Percentiles rank a stretch among this genome's conserved stretches.
Conservation (phyloP, 2,888 invertebrate genomes). For the Dynastes maya region DNA sequence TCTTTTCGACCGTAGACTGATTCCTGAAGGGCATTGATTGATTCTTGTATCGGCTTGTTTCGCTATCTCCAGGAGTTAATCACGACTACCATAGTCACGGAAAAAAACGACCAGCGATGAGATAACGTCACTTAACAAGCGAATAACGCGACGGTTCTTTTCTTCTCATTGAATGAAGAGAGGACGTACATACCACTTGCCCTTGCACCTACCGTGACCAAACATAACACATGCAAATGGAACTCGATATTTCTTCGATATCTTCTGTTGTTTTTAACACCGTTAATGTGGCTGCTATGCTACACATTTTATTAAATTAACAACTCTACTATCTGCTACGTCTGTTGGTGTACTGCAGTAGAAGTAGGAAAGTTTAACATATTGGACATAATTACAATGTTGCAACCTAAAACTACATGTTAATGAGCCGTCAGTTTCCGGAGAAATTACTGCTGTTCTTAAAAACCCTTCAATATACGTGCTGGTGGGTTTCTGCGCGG, state of each 20-base stretch:
- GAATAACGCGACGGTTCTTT: constrained; percentile 21
- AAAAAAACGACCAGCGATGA: constrained; percentile 32
- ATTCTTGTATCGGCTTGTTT: constrained; percentile 40
- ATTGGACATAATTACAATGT: no score
- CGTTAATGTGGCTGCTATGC: no score
- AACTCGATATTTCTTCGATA: neutral
- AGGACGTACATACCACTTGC: constrained; percentile 32
- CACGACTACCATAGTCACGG: constrained; percentile 14
- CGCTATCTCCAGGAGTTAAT: constrained; percentile 41
- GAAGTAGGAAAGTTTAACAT: no score
- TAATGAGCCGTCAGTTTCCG: no score
- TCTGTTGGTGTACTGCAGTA: no score
- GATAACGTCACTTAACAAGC: constrained; percentile 32
- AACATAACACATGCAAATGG: constrained; percentile 39
- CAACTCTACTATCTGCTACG: no score
- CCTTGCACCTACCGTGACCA: constrained; percentile 34
- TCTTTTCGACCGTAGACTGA: constrained; percentile 31
- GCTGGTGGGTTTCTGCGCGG: no score
- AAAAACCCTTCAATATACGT: no score
- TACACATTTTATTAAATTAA: no score
- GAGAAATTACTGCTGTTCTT: no score
- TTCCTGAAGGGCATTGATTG: constrained; percentile 39
- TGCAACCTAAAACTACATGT: no score
- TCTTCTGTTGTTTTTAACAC: no score
- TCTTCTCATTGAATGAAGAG: constrained; percentile 24